Base-by-base conservation (phyloP, 2,888 invertebrate genomes). In the Miltochrista miniata region DNA sequence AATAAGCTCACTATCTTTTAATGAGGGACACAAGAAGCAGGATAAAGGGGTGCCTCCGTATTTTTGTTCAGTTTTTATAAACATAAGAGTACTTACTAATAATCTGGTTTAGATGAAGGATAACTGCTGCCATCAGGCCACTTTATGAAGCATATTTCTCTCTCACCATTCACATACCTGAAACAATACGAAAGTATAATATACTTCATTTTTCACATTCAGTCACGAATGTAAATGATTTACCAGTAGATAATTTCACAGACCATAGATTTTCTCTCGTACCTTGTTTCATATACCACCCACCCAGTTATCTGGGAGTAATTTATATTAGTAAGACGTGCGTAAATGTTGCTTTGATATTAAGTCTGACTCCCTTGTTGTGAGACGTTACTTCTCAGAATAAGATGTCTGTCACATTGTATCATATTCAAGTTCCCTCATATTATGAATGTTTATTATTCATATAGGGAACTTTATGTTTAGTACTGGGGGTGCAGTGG, bases 61-160 rank as follows among this genome's bases (percentile, higher is more conserved):
- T 24, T 4, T 24, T 24, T 29, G 8, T 12, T 5, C 5, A 13
- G 13, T 29, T 10, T 9, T 10, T 24, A 24, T 5, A 24, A 24
- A 24, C 18, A 24, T 24, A 5, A 24, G 5, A 14, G 35, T 48
- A 56, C 93, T 93, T 76, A 94, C 94, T 92, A 90, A 73, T 94
- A 93, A 78, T 94, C 94, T n/a, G 89, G 85, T 67, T 76, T 88
- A 5, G 94, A 94, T 40, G 92, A 87, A 1, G 93, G 90, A 48
- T 93, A 93, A 50, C 90, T 89, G 54, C 89, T 90, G 59, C 93
- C 93, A 65, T 94, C 94, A 0, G 94, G 93, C 94, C 94, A 94
- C 51, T 90, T 85, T 64, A 94, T 92, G 61, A 91, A 93, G 70
- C 94, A 94, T 59, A 94, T 89, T 53, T 92, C 92, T 55, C 93